Conservation (phyloP, 2,113 vertebrate species). For the Gadus macrocephalus region DNA sequence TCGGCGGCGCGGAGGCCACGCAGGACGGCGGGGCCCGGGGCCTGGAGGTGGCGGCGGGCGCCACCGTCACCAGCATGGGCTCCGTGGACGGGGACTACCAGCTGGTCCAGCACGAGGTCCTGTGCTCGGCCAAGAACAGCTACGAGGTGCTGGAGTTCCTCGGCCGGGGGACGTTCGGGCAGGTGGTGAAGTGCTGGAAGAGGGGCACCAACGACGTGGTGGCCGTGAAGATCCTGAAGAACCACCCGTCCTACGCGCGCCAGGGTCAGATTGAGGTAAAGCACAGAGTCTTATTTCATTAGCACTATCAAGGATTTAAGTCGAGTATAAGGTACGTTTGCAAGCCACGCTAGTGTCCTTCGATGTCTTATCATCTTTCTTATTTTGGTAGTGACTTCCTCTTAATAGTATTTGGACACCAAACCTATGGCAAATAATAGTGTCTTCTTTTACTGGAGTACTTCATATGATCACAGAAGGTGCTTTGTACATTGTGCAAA, state of each 20-base stretch:
- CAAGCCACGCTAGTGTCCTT: too few species aligned
- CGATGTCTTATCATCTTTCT: too few species aligned
- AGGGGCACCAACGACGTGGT: constrained; percentile 91
- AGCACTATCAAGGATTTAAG: not conserved
- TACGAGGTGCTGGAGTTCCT: constrained; percentile 97
- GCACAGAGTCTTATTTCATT: not conserved
- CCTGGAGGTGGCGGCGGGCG: constrained; percentile 65
- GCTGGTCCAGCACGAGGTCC: constrained; percentile 91
- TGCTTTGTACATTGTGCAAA: too few species aligned
- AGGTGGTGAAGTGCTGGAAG: constrained; percentile 98
- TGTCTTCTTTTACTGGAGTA: too few species aligned
- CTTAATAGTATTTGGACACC: too few species aligned
- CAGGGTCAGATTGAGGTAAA: constrained; percentile 93
- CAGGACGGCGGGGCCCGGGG: constrained; percentile 23
- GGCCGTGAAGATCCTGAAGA: constrained; percentile 96
- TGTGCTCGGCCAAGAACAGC: constrained; percentile 91
- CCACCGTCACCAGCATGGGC: constrained; percentile 50
- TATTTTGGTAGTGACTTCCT: too few species aligned
- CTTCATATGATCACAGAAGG: too few species aligned
- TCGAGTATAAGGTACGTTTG: not conserved
- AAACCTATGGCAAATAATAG: too few species aligned
- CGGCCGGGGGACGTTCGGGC: constrained; percentile 95
- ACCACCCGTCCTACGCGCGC: constrained; percentile 94
- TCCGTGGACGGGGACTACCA: constrained; percentile 89
- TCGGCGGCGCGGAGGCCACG: constrained; percentile 2